Evolutionary conservation across 1,140 invertebrate species (phyloP).

Genomic region (Bombyx mori): ASM3026992v2 NC_085121.1:4085501-4086000

Average conservation of each 20-base stretch:
- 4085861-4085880: slow-evolving; percentile 95
- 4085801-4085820: slow-evolving; percentile 98
- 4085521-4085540: slow-evolving; percentile 99
- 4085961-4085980: not conserved
- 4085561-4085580: not conserved
- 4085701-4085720: too few species aligned
- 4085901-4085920: slow-evolving; percentile 95
- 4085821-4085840: slow-evolving; percentile 88
- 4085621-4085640: too few species aligned
- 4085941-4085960: slow-evolving; percentile 80
- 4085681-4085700: too few species aligned
- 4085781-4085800: slow-evolving; percentile 60
- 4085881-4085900: slow-evolving; percentile 98
- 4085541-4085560: slow-evolving; percentile 74
- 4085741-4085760: too few species aligned
- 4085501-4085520: slow-evolving; percentile 99
- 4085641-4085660: too few species aligned
- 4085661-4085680: too few species aligned
- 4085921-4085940: slow-evolving; percentile 96
- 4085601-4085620: too few species aligned
- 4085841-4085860: slow-evolving; percentile 85
- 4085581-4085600: not conserved
- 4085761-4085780: too few species aligned
- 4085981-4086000: not conserved
- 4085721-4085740: too few species aligned